phyloP scores from a whole-genome alignment of 2,888 invertebrate genomes.

The Neria commutata region DNA sequence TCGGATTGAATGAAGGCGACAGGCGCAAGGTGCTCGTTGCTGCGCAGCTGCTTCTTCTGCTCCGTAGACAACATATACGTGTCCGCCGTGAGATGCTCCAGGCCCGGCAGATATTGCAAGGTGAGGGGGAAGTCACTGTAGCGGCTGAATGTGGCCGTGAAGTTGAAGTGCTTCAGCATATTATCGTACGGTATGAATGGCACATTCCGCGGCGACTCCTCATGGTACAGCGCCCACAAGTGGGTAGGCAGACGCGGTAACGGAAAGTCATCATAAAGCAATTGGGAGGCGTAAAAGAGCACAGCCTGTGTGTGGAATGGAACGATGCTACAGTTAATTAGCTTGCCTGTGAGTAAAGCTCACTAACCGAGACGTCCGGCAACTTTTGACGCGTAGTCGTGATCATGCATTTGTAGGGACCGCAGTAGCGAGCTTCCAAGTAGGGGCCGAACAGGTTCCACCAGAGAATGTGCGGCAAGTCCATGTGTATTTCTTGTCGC shows the following conservation, averaged over 20 bases:
- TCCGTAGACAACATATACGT: constrained; percentile 66
- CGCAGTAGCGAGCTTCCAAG: too few species aligned
- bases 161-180: constrained; percentile 74
- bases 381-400: too few species aligned
- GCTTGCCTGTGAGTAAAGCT: too few species aligned
- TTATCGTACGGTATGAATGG: constrained; percentile 70
- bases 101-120: constrained; percentile 70
- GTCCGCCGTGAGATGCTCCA: constrained; percentile 65
- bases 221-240: constrained; percentile 81
- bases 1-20: constrained; percentile 80
- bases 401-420: too few species aligned
- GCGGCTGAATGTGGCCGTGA: constrained; percentile 79
- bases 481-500: too few species aligned
- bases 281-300: constrained; percentile 78
- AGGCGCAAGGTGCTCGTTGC: constrained; percentile 65
- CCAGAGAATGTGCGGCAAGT: too few species aligned
- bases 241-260: constrained; percentile 66
- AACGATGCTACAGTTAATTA: too few species aligned
- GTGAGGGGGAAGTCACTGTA: constrained; percentile 77
- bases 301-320: constrained; percentile 70
- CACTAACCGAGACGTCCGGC: too few species aligned
- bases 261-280: constrained; percentile 72
- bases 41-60: constrained; percentile 63
- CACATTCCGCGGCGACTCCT: constrained; percentile 86
- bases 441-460: too few species aligned